phyloP scores from a whole-genome alignment of 2,888 invertebrate genomes.

The Epirrhoe alternata region DNA sequence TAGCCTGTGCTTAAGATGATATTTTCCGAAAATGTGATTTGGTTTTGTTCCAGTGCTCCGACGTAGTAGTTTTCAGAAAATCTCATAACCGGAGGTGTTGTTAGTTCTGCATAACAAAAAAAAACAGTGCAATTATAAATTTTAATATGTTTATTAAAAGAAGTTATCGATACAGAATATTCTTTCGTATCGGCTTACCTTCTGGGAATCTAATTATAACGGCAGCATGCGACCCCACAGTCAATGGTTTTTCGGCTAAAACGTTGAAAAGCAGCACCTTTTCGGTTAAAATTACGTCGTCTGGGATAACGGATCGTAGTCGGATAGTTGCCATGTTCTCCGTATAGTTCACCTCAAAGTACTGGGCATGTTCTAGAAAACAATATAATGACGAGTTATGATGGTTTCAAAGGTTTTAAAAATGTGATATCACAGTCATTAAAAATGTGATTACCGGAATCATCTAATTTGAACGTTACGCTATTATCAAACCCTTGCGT shows the following conservation, averaged over 20 bases:
- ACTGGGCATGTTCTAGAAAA: constrained; percentile 60
- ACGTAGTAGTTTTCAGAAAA: constrained; percentile 63
- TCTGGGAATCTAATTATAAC: constrained; percentile 57
- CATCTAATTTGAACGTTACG: constrained; percentile 61
- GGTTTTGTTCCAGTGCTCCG: constrained; percentile 53
- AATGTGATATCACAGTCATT: not conserved
- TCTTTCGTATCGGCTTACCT: constrained; percentile 48
- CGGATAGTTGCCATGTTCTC: constrained; percentile 51
- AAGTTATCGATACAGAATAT: not conserved
- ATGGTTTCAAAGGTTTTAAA: not conserved
- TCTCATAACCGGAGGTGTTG: constrained; percentile 55
- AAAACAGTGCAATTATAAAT: constrained; percentile 7
- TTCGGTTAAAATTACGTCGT: constrained; percentile 63
- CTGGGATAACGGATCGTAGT: constrained; percentile 56
- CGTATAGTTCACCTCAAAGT: constrained; percentile 51
- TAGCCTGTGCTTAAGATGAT: constrained; percentile 61
- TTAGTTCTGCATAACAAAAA: constrained; percentile 57
- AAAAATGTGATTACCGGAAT: too few relatives aligned
- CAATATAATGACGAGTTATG: not conserved
- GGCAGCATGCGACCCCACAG: constrained; percentile 62
- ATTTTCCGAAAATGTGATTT: constrained; percentile 48
- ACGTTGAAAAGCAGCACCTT: constrained; percentile 66
- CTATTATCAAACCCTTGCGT: constrained; percentile 61
- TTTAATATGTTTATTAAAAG: too few relatives aligned
- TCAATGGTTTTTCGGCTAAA: constrained; percentile 60